Evolutionary conservation across 2,113 vertebrate genomes (phyloP).

Genomic region (Anoplopoma fimbria): DNA sequence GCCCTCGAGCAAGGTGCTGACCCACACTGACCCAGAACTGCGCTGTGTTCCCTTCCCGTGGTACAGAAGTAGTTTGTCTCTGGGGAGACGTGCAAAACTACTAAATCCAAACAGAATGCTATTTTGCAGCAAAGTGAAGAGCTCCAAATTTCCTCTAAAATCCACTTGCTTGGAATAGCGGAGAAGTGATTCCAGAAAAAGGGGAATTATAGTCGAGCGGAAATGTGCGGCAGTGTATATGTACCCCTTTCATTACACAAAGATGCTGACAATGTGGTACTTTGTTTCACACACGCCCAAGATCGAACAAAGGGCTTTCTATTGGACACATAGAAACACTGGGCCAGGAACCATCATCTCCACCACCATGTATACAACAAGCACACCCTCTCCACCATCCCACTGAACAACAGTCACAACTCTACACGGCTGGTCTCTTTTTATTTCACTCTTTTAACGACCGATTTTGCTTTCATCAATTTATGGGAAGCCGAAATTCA

Average conservation of each 20-base stretch:
- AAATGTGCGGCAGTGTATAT: constrained; percentile 46
- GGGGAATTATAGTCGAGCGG: constrained; percentile 33
- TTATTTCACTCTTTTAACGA: constrained; percentile 3
- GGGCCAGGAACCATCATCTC: constrained; percentile 75
- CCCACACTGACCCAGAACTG: constrained; percentile 2
- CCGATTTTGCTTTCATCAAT: neutral
- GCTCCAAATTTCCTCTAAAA: constrained; percentile 16
- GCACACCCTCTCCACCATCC: constrained; percentile 20
- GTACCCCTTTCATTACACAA: constrained; percentile 44
- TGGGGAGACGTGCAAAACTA: neutral
- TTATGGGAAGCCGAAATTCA: too few species aligned
- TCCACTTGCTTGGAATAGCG: constrained; percentile 7
- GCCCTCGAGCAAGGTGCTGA: neutral
- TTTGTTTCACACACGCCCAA: constrained; percentile 64
- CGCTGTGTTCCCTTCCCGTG: neutral
- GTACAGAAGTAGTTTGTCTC: constrained; percentile 1
- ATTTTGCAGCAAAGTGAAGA: neutral
- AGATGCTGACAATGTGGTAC: constrained; percentile 64
- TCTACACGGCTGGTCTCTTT: neutral
- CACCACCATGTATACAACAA: constrained; percentile 43
- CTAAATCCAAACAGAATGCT: neutral
- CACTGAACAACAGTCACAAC: constrained; percentile 4
- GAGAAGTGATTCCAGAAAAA: neutral
- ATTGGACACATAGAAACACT: constrained; percentile 44
- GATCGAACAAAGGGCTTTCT: constrained; percentile 71